Conservation (phyloP, 2,888 invertebrate species). For the Chironomus tentans region DNA sequence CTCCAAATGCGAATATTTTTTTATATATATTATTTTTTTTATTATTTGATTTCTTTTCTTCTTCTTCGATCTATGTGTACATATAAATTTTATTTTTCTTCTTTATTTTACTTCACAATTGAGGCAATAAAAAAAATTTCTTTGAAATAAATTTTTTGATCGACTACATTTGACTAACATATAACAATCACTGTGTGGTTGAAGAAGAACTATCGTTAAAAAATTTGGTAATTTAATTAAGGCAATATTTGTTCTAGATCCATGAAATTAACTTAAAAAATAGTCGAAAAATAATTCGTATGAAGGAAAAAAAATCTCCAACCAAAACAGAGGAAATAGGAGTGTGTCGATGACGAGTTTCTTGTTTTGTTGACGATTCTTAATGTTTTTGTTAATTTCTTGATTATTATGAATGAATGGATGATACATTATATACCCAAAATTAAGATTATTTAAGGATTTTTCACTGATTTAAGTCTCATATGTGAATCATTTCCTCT, state of each 20-base stretch:
- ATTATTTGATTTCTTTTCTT: neutral
- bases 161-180: neutral
- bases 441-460: too few relatives aligned
- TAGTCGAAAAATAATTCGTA: neutral
- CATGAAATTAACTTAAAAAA: slow-evolving; percentile 16
- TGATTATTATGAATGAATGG: neutral
- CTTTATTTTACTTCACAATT: neutral
- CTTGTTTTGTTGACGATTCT: neutral
- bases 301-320: slow-evolving; percentile 12
- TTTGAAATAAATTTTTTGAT: neutral
- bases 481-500: neutral
- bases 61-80: neutral
- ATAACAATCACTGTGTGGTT: slow-evolving; percentile 27
- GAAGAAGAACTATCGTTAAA: slow-evolving; percentile 35
- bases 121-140: slow-evolving; percentile 24
- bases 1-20: neutral
- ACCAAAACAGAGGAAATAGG: slow-evolving; percentile 7
- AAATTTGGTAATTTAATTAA: slow-evolving; percentile 45
- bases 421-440: neutral
- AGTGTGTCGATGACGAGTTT: neutral
- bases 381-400: too few relatives aligned
- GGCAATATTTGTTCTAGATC: slow-evolving; percentile 46
- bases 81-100: neutral
- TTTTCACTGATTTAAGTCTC: too few relatives aligned
- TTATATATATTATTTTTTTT: neutral